These are phyloP conservation scores for Penelope pileata DNA, from an alignment of 2,113 vertebrate species.

Conservation along the genomic window DNA sequence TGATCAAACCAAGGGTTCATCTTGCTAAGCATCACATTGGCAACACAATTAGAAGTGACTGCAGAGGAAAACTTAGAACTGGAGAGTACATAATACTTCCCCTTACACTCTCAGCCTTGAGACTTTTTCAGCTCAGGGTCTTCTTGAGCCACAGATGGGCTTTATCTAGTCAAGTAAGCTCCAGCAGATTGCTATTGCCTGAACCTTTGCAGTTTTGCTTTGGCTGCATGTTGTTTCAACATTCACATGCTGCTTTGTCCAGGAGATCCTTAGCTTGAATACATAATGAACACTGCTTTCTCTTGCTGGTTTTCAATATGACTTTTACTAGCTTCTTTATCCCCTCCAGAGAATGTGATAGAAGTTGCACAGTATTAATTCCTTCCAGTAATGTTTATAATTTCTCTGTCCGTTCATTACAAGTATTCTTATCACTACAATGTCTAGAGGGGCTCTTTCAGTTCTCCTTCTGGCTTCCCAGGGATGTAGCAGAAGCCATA, in stretches of 20 bases:
- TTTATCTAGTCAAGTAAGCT: neutral
- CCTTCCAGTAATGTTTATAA: neutral
- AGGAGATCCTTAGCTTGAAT: neutral
- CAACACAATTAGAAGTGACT: neutral
- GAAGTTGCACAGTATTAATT: neutral
- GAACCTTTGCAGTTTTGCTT: neutral
- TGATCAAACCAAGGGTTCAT: neutral
- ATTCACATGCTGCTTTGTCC: neutral
- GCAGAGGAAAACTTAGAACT: neutral
- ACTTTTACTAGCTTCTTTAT: neutral
- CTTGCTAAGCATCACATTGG: fast-evolving
- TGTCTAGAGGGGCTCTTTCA: neutral
- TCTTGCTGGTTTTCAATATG: neutral
- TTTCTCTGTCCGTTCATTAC: neutral
- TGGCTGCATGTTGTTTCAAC: too few species aligned
- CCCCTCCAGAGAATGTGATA: neutral
- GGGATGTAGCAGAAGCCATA: neutral
- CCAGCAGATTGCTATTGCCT: neutral
- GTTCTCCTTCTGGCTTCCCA: neutral
- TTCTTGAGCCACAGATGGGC: neutral
- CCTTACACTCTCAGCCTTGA: neutral
- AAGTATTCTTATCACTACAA: fast-evolving
- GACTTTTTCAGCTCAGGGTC: neutral
- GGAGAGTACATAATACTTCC: neutral
- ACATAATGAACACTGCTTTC: neutral